These are phyloP conservation scores for Pachycephala philippinensis DNA, from an alignment of 2,113 vertebrate genomes.

Conservation along the genomic window DNA sequence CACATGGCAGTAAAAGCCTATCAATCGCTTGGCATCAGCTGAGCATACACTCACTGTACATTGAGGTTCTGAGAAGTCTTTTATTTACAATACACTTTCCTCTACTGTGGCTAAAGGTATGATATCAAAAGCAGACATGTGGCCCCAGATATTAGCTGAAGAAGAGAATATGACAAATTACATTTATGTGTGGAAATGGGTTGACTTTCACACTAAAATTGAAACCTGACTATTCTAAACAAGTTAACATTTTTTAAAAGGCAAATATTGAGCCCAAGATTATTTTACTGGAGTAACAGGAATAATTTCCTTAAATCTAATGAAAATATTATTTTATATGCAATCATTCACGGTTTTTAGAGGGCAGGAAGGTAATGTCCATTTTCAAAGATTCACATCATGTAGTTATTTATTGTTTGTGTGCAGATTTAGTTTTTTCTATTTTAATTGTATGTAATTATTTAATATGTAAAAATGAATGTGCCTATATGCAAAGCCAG, in stretches of 20 bases:
- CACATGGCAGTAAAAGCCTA: neutral
- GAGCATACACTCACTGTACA: neutral
- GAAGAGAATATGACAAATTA: neutral
- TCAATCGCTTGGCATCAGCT: neutral
- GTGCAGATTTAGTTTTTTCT: neutral
- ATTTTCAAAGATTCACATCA: neutral
- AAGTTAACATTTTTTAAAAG: neutral
- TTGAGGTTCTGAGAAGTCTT: neutral
- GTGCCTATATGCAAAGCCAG: neutral
- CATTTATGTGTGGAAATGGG: neutral
- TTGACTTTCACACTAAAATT: neutral
- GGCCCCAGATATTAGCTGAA: neutral
- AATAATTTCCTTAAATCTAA: neutral
- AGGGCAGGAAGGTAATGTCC: neutral
- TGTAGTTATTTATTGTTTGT: neutral
- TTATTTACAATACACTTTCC: neutral
- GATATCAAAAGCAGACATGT: slow-evolving; percentile 10
- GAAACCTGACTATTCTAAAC: neutral
- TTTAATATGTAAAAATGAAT: neutral
- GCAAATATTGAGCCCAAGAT: neutral
- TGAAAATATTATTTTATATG: neutral
- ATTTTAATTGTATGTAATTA: neutral
- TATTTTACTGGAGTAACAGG: neutral
- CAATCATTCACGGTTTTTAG: neutral
- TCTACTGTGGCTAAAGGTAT: slow-evolving; percentile 17